A percentile compares a stretch with the other conserved stretches of the same genome.
Evolutionary conservation across 2,888 invertebrate species (phyloP).

Genomic region (Rugalucina vietnamica): DNA sequence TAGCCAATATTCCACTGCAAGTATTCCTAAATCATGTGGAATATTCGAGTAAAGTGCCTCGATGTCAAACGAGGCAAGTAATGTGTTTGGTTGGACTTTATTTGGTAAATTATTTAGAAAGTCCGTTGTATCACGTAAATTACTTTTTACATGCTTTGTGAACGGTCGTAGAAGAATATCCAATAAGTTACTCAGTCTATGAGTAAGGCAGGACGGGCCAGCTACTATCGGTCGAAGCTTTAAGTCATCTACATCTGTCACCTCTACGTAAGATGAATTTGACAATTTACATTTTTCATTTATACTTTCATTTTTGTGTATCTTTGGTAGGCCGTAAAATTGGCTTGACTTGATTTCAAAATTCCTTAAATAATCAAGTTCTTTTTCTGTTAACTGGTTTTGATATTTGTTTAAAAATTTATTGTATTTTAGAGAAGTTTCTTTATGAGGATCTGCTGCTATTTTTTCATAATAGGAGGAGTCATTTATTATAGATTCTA

Average conservation of each 20-base stretch:
- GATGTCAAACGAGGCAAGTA: background rate
- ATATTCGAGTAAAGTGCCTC: background rate
- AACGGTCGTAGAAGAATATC: background rate
- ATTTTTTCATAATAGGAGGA: constrained; percentile 27
- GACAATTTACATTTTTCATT: background rate
- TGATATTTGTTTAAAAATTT: too few relatives aligned
- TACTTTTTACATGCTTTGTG: background rate
- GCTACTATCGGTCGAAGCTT: background rate
- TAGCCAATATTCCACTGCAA: background rate
- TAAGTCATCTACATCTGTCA: background rate
- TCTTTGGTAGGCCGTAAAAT: background rate
- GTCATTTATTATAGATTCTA: constrained; percentile 20
- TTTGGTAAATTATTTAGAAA: background rate
- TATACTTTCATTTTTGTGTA: background rate
- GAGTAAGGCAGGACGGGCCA: background rate
- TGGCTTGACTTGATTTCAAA: background rate
- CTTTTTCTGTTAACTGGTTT: background rate
- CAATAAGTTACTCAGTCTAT: background rate
- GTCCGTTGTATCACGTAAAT: background rate
- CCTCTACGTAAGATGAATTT: background rate
- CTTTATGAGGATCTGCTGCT: too few relatives aligned
- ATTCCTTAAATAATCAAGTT: background rate
- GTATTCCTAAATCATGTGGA: background rate
- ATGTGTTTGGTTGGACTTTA: background rate
- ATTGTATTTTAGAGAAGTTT: too few relatives aligned